A percentile compares a stretch with the other conserved stretches of the same genome.
These are phyloP conservation scores for Lithophane semibrunnea DNA, from an alignment of 2,888 invertebrate genomes.

Conservation along the genomic window DNA sequence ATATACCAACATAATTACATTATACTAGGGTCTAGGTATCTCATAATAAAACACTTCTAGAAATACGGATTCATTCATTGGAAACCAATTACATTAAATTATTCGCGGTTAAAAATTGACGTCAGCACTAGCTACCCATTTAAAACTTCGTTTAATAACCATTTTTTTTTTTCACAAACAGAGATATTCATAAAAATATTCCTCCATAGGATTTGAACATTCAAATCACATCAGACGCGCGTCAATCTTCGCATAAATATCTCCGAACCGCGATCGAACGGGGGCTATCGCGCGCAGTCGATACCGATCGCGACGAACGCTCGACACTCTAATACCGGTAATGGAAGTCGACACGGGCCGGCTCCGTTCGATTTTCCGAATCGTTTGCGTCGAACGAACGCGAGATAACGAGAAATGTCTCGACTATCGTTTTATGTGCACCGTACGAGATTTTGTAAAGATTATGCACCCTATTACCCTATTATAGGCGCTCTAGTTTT, in stretches of 20 bases:
- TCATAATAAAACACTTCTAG: constrained; percentile 10
- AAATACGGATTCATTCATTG: constrained; percentile 40
- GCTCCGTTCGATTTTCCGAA: constrained; percentile 88
- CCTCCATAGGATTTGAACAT: constrained; percentile 44
- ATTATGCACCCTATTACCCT: constrained; percentile 67
- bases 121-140: background rate
- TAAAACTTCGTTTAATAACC: background rate
- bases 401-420: constrained; percentile 85
- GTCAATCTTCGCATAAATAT: constrained; percentile 65
- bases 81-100: constrained; percentile 21
- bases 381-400: constrained; percentile 82
- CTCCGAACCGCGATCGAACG: constrained; percentile 62
- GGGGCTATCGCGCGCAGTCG: constrained; percentile 60
- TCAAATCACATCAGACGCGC: constrained; percentile 60
- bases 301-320: constrained; percentile 71
- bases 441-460: constrained; percentile 70
- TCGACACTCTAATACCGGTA: constrained; percentile 86
- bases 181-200: constrained; percentile 12
- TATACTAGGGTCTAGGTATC: background rate
- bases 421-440: constrained; percentile 83
- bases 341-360: constrained; percentile 84
- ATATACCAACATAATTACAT: background rate
- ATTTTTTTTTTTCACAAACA: background rate
- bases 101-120: constrained; percentile 38
- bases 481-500: constrained; percentile 63